Evolutionary conservation across 2,797 vertebrate species (phyloP).

Genomic region (Halcyon badia): DNA sequence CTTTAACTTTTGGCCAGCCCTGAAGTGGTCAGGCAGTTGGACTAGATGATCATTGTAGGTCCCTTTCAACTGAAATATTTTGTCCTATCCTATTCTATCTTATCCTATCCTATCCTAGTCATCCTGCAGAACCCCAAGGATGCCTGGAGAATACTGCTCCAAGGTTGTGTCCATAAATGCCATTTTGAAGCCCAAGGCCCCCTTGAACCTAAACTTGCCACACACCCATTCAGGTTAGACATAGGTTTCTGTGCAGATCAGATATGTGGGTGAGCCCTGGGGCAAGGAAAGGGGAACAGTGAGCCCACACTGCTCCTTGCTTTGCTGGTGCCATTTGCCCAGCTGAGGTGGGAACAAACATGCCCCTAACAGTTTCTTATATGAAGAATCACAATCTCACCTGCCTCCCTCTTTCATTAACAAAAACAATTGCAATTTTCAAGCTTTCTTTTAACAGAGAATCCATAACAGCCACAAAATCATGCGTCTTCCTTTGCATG

Average conservation of each 20-base stretch:
- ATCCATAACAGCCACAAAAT: background rate
- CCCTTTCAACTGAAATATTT: background rate
- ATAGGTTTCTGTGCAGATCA: accelerated
- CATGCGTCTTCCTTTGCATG: background rate
- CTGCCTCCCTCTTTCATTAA: background rate
- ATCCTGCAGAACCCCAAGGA: background rate
- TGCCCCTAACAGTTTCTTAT: background rate
- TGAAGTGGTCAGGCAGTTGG: background rate
- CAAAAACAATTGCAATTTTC: accelerated
- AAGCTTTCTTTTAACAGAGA: background rate
- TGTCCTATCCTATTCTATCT: too few relatives aligned
- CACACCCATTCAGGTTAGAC: background rate
- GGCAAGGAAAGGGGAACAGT: background rate
- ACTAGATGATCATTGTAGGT: background rate
- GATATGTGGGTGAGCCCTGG: background rate
- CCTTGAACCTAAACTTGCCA: background rate
- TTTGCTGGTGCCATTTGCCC: background rate
- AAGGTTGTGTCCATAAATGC: background rate
- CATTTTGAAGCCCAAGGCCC: background rate
- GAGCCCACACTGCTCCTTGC: background rate
- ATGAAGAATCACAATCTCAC: background rate
- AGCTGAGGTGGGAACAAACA: background rate
- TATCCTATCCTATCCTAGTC: background rate
- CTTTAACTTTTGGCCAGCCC: background rate
- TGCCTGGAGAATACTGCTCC: background rate